phyloP scores from a whole-genome alignment of 2,797 vertebrate species.

The Erpetoichthys calabaricus region DNA sequence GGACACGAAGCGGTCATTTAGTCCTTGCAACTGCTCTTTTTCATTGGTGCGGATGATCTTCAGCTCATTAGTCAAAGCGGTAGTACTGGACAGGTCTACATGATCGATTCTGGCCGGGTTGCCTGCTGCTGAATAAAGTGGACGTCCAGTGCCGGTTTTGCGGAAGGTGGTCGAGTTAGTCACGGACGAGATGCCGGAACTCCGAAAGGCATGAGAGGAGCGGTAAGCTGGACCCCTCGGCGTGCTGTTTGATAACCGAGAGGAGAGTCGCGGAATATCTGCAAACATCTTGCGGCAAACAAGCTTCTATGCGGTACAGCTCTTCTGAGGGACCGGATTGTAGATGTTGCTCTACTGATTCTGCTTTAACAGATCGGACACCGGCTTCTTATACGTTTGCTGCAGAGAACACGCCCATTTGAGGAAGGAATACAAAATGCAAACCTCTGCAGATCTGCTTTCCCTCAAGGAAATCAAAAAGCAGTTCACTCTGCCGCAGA shows the following conservation, averaged over 20 bases:
- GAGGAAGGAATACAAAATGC: too few species aligned
- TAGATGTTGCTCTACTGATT: too few species aligned
- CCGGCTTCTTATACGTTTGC: neutral
- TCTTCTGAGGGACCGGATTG: too few species aligned
- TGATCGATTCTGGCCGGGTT: conserved; percentile 23
- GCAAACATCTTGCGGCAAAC: conserved; percentile 56
- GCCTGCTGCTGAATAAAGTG: conserved; percentile 35
- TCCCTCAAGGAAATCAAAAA: too few species aligned
- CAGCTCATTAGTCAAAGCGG: conserved; percentile 59
- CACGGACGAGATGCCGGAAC: conserved; percentile 33
- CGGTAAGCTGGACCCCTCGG: conserved; percentile 43
- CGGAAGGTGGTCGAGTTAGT: conserved; percentile 41
- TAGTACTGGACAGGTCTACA: conserved; percentile 55
- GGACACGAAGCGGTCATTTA: conserved; percentile 61
- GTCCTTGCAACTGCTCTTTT: conserved; percentile 61
- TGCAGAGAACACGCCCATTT: neutral
- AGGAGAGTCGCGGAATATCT: conserved; percentile 44
- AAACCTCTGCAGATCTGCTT: too few species aligned
- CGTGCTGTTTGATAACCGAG: conserved; percentile 41
- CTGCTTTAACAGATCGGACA: too few species aligned
- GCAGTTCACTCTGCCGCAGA: too few species aligned
- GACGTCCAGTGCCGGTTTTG: conserved; percentile 42
- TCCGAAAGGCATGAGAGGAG: conserved; percentile 28
- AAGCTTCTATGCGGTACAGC: conserved; percentile 18
- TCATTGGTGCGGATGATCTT: conserved; percentile 65